Conservation (phyloP, 2,113 vertebrate species). For the Herpetotheres cachinnans region DNA sequence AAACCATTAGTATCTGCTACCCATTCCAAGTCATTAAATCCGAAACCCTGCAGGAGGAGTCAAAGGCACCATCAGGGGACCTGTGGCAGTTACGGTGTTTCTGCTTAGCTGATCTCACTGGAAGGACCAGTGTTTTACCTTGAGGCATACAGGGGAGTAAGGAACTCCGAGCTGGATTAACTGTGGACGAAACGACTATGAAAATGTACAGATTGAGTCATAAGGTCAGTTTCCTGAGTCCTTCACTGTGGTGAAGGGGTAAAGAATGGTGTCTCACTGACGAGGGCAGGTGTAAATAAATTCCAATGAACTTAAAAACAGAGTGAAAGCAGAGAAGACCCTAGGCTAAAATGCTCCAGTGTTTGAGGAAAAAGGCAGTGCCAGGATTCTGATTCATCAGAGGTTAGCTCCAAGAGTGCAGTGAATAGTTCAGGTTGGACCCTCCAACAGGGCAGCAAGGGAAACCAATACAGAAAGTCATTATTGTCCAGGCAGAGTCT, state of each 20-base stretch:
- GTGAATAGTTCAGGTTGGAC: background rate
- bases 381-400: background rate
- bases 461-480: background rate
- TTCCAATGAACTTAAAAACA: background rate
- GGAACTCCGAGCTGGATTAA: background rate
- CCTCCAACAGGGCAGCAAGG: background rate
- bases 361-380: background rate
- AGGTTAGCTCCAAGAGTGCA: background rate
- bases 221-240: background rate
- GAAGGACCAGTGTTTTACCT: background rate
- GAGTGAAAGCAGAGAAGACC: background rate
- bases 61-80: conserved; percentile 52
- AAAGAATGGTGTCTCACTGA: background rate
- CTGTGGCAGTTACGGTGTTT: conserved; percentile 17
- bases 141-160: background rate
- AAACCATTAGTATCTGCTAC: conserved; percentile 64
- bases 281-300: background rate
- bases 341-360: background rate
- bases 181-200: background rate
- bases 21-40: conserved; percentile 65
- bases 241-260: background rate
- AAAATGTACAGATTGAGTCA: background rate
- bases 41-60: conserved; percentile 28
- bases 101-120: conserved; percentile 29
- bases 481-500: background rate